Conservation (phyloP, 2,113 vertebrate species). For the Zosterops borbonicus region DNA sequence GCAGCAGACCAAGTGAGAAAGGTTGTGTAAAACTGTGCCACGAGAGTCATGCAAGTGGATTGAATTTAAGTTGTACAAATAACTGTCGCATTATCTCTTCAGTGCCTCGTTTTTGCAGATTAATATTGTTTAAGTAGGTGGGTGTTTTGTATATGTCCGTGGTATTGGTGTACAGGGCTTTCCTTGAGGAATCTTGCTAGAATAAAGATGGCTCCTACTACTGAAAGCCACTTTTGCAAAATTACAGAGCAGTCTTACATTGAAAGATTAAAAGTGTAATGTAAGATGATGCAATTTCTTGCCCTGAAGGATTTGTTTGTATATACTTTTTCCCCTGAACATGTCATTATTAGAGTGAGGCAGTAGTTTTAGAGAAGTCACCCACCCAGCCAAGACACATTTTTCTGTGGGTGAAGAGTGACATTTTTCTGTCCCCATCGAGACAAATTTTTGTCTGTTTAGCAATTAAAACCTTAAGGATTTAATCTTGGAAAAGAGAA, state of each 20-base stretch:
- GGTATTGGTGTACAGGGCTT: background rate
- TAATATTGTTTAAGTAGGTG: background rate
- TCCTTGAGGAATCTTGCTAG: background rate
- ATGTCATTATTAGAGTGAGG: background rate
- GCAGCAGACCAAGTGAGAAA: background rate
- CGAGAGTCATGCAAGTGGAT: background rate
- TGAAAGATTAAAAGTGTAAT: background rate
- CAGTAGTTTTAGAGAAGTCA: background rate
- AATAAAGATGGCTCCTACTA: background rate
- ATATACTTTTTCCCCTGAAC: background rate
- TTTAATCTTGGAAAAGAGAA: background rate
- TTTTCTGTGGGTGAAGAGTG: background rate
- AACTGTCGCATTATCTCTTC: background rate
- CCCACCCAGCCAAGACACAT: background rate
- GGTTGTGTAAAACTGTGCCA: background rate
- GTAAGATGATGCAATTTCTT: background rate
- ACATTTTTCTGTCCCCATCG: background rate
- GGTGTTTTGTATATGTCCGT: rapidly evolving
- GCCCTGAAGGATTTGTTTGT: background rate
- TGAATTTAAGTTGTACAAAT: background rate
- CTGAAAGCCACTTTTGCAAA: background rate
- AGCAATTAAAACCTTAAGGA: background rate
- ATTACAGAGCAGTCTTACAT: background rate
- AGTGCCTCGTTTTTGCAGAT: background rate
- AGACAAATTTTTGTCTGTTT: background rate